Evolutionary conservation across 2,888 invertebrate species (phyloP).

Genomic region (Lasioglossum morio): DNA sequence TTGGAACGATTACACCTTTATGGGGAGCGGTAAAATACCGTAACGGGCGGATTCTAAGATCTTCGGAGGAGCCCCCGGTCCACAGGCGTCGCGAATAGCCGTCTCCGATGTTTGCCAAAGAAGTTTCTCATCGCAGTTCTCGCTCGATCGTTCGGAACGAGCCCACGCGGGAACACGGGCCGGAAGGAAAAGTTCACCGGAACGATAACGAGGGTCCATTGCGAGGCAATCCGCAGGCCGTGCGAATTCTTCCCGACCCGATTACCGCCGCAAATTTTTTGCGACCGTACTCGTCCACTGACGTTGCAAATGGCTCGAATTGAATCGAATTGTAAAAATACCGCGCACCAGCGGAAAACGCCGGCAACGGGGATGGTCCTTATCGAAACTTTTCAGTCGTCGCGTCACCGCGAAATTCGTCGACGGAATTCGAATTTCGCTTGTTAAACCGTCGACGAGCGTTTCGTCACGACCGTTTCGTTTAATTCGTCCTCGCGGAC

Average conservation of each 20-base stretch:
- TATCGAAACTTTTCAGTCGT: background rate
- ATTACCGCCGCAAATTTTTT: background rate
- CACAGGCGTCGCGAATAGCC: background rate
- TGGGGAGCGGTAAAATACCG: background rate
- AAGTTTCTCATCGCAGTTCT: background rate
- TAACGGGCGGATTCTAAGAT: background rate
- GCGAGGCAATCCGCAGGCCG: background rate
- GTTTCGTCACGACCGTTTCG: background rate
- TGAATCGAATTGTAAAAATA: slow-evolving; percentile 18
- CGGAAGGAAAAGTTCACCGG: background rate
- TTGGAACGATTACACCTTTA: background rate
- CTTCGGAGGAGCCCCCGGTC: background rate
- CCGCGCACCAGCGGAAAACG: background rate
- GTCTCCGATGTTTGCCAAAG: background rate
- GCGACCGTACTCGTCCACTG: background rate
- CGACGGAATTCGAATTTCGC: background rate
- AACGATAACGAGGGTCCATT: slow-evolving; percentile 20
- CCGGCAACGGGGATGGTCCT: background rate
- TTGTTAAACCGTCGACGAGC: background rate
- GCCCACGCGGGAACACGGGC: background rate
- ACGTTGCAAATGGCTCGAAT: slow-evolving; percentile 9
- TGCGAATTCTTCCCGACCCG: background rate
- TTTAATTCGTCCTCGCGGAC: background rate
- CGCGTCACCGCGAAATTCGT: background rate
- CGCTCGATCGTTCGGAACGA: background rate